Conservation (phyloP, 2,888 invertebrate genomes). For the Sinohyriopsis cumingii region DNA sequence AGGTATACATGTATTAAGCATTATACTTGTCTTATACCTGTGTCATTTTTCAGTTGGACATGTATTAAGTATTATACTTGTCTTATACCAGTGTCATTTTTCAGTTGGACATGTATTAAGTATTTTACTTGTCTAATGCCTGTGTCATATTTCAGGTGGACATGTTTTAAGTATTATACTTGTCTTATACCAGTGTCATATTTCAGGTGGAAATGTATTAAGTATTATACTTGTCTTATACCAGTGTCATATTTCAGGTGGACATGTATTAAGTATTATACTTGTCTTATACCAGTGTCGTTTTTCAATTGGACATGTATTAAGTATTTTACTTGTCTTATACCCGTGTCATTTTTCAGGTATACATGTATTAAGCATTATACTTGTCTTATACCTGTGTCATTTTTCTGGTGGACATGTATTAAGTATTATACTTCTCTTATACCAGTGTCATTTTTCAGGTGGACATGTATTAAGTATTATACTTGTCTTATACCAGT, state of each 20-base stretch:
- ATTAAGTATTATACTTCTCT: not conserved
- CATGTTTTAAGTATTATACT: conserved; percentile 31
- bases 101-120: conserved; percentile 51
- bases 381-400: not conserved
- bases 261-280: no score
- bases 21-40: not conserved
- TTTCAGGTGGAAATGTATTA: conserved; percentile 49
- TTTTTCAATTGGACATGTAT: conserved; percentile 49
- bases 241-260: not conserved
- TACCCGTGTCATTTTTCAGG: conserved; percentile 26
- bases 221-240: not conserved
- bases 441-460: conserved; percentile 10
- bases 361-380: conserved; percentile 39
- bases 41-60: conserved; percentile 42
- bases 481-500: not conserved
- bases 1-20: conserved; percentile 49
- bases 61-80: conserved; percentile 19
- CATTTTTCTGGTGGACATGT: conserved; percentile 50
- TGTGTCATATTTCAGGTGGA: conserved; percentile 32
- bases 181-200: not conserved
- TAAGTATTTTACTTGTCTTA: not conserved
- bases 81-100: not conserved
- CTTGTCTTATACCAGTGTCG: not conserved
- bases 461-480: conserved; percentile 46
- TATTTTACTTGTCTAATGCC: not conserved